A percentile compares a stretch with the other conserved stretches of the same genome.
These are phyloP conservation scores for Carduelis carduelis DNA, from an alignment of 2,797 vertebrate species.

Conservation along the genomic window DNA sequence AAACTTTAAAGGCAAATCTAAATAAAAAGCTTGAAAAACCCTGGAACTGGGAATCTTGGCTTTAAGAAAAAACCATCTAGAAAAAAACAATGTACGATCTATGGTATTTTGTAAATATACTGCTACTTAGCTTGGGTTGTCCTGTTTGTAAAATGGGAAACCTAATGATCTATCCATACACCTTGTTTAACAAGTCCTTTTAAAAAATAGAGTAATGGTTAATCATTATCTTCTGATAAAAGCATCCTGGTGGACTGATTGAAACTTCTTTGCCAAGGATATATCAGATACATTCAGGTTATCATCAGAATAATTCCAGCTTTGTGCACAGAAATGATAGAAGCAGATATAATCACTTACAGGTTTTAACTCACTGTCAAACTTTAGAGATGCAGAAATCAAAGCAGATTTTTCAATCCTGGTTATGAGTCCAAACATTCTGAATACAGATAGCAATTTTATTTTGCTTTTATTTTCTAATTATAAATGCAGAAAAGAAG, in stretches of 20 bases:
- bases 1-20: not conserved
- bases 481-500: not conserved
- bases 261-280: not conserved
- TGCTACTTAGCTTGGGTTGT: not conserved
- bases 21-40: not conserved
- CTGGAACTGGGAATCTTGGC: not conserved
- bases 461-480: not conserved
- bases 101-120: not conserved
- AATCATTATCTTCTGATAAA: not conserved
- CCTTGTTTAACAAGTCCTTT: not conserved
- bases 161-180: not conserved
- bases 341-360: not conserved
- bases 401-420: not conserved
- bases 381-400: not conserved
- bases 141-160: not conserved
- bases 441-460: not conserved
- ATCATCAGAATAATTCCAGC: not conserved
- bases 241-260: not conserved
- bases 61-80: not conserved
- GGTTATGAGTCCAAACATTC: not conserved
- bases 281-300: not conserved
- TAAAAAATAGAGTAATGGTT: not conserved
- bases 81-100: not conserved
- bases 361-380: not conserved
- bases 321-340: not conserved